Percentiles rank a stretch among this genome's conserved stretches.
Conservation (phyloP, 2,888 invertebrate species). For the Dynastes tityus region DNA sequence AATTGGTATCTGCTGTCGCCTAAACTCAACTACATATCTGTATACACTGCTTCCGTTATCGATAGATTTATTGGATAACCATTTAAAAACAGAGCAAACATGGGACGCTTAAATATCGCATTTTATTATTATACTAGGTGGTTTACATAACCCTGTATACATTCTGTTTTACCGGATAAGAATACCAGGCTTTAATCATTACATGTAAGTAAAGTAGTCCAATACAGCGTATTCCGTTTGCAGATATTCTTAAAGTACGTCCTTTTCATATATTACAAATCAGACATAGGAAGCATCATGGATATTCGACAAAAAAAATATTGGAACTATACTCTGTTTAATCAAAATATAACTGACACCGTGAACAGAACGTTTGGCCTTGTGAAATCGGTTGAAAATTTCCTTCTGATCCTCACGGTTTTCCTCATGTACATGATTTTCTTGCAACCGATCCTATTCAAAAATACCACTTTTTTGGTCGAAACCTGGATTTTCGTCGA, state of each 20-base stretch:
- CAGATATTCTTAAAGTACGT: slow-evolving; percentile 17
- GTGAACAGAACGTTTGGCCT: neutral
- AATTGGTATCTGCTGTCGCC: no score
- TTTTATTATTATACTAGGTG: no score
- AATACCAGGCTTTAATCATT: no score
- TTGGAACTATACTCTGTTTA: neutral
- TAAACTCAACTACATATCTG: no score
- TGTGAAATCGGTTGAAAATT: neutral
- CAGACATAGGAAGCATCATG: neutral
- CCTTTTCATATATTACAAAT: slow-evolving; percentile 14
- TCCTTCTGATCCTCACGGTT: neutral
- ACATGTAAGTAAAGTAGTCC: neutral
- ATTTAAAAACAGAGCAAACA: no score
- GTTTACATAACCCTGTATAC: no score
- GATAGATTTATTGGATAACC: no score
- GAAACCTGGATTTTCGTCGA: slow-evolving; percentile 1
- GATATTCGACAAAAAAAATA: slow-evolving; percentile 8
- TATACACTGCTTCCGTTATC: no score
- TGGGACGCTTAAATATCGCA: no score
- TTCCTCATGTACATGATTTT: slow-evolving; percentile 4
- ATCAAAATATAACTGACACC: neutral
- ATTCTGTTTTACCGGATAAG: no score
- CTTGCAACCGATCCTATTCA: slow-evolving; percentile 9
- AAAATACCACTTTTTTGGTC: neutral
- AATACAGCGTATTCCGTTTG: neutral